These are phyloP conservation scores for Aporophyla nigra DNA, from an alignment of 2,888 invertebrate species.

Conservation along the genomic window DNA sequence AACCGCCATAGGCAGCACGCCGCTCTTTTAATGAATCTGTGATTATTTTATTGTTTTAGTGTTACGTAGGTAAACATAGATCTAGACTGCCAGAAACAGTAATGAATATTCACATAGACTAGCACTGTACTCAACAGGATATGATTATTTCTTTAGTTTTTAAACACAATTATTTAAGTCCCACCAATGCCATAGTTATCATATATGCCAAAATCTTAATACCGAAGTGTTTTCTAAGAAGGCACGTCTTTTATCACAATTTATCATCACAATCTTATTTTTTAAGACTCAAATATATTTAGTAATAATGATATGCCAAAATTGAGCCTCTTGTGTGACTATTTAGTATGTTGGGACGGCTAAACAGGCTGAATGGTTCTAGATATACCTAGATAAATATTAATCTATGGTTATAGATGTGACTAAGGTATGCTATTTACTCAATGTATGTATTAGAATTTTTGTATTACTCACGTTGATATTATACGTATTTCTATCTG, in stretches of 20 bases:
- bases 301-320: slow-evolving; percentile 43
- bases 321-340: slow-evolving; percentile 29
- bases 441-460: slow-evolving; percentile 34
- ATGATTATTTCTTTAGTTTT: neutral
- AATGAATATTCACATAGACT: slow-evolving; percentile 21
- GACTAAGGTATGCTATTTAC: slow-evolving; percentile 18
- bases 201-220: slow-evolving; percentile 48
- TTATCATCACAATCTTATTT: slow-evolving; percentile 28
- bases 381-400: slow-evolving; percentile 10
- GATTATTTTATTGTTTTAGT: slow-evolving; percentile 14
- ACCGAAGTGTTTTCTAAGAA: slow-evolving; percentile 33
- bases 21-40: neutral
- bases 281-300: slow-evolving; percentile 34
- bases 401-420: slow-evolving; percentile 13
- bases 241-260: slow-evolving; percentile 23
- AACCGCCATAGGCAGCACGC: too few relatives aligned
- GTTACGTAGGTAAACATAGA: slow-evolving; percentile 2
- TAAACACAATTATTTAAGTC: slow-evolving; percentile 14
- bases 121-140: slow-evolving; percentile 9
- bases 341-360: slow-evolving; percentile 22
- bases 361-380: slow-evolving; percentile 28
- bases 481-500: slow-evolving; percentile 45
- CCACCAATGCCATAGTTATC: slow-evolving; percentile 27
- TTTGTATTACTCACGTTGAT: slow-evolving; percentile 35
- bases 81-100: slow-evolving; percentile 7